These are phyloP conservation scores for Todiramphus chloris DNA, from an alignment of 2,113 vertebrate genomes.

Conservation along the genomic window DNA sequence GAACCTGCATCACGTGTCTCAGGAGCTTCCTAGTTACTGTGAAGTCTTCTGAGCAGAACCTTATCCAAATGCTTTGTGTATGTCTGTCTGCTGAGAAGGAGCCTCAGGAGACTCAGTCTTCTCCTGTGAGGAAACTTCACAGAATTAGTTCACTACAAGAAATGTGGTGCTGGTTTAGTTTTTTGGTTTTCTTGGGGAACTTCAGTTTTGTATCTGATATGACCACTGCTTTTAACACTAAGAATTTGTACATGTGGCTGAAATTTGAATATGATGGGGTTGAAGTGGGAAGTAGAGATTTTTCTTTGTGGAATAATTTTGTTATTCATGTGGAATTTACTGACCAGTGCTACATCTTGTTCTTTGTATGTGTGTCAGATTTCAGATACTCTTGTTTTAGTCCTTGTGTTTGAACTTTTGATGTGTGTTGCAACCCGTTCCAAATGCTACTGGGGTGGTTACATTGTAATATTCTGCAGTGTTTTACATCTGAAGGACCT, in stretches of 20 bases:
- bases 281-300: neutral
- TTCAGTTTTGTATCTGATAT: neutral
- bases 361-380: neutral
- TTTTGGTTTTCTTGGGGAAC: neutral
- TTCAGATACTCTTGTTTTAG: conserved; percentile 20
- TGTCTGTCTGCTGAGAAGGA: neutral
- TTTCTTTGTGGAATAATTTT: conserved; percentile 18
- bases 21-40: neutral
- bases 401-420: conserved; percentile 20
- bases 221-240: neutral
- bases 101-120: neutral
- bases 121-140: neutral
- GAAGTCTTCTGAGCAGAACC: neutral
- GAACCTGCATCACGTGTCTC: neutral
- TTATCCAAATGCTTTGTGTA: neutral
- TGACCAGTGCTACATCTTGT: conserved; percentile 3
- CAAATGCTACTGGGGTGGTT: conserved; percentile 20
- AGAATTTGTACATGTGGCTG: neutral
- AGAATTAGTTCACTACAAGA: neutral
- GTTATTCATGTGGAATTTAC: conserved; percentile 18
- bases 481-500: neutral
- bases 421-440: neutral
- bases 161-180: neutral
- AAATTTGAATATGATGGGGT: neutral
- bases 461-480: neutral